These are phyloP conservation scores for Hirtodrosophila trivittata DNA, from an alignment of 2,888 invertebrate genomes.

Conservation along the genomic window DNA sequence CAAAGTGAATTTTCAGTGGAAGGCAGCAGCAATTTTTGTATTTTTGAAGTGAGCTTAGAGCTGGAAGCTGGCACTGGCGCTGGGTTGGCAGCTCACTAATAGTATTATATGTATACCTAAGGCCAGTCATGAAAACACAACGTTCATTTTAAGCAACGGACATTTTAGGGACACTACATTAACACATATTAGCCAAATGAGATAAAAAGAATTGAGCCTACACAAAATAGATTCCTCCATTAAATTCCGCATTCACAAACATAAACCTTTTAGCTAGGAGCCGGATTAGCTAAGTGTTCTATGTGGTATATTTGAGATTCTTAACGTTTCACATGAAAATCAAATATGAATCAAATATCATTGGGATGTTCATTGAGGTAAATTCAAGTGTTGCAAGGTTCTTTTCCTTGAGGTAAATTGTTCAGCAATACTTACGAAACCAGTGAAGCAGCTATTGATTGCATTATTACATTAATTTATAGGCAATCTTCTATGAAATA, in stretches of 20 bases:
- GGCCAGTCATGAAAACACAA: slow-evolving; percentile 22
- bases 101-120: slow-evolving; percentile 46
- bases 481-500: background rate
- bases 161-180: background rate
- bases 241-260: too few species aligned
- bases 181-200: background rate
- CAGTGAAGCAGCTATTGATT: background rate
- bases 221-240: too few species aligned
- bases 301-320: too few species aligned
- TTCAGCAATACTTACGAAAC: background rate
- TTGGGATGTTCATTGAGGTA: background rate
- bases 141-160: slow-evolving; percentile 42
- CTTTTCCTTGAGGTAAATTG: background rate
- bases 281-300: too few species aligned
- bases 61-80: background rate
- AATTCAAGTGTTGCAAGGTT: too few species aligned
- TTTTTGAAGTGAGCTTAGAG: slow-evolving; percentile 36
- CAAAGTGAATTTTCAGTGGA: slow-evolving; percentile 69
- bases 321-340: too few species aligned
- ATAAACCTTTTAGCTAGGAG: too few species aligned
- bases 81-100: slow-evolving; percentile 54
- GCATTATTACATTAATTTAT: slow-evolving; percentile 13
- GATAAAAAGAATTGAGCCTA: too few species aligned
- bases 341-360: too few species aligned
- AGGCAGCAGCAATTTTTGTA: slow-evolving; percentile 28